These are phyloP conservation scores for Tachina lurida DNA, from an alignment of 2,888 invertebrate species.

Conservation along the genomic window DNA sequence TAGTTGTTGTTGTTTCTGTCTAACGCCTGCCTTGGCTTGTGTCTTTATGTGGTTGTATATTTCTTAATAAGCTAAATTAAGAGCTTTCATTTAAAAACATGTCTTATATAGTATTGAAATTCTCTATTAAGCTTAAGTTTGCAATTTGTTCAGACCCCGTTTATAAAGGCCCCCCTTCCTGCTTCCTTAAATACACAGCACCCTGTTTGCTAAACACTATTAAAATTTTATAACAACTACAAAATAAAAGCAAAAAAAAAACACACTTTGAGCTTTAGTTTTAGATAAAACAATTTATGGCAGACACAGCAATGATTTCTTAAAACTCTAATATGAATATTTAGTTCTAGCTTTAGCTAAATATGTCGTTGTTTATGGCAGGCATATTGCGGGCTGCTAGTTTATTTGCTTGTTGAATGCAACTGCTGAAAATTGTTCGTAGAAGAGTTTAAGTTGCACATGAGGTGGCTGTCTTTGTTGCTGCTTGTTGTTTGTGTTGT, in stretches of 20 bases:
- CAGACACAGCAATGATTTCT: slow-evolving; percentile 41
- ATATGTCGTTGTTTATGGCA: slow-evolving; percentile 67
- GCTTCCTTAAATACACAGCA: neutral
- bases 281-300: slow-evolving; percentile 37
- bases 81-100: too few relatives aligned
- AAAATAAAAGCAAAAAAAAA: slow-evolving; percentile 9
- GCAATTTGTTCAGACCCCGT: too few relatives aligned
- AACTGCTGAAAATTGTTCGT: slow-evolving; percentile 25
- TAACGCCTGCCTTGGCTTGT: too few relatives aligned
- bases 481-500: slow-evolving; percentile 30
- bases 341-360: slow-evolving; percentile 63
- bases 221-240: slow-evolving; percentile 53
- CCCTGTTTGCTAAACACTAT: slow-evolving; percentile 35
- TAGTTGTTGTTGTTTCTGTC: too few relatives aligned
- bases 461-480: slow-evolving; percentile 8
- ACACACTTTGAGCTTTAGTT: slow-evolving; percentile 7
- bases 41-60: too few relatives aligned
- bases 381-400: slow-evolving; percentile 52
- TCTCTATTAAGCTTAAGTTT: too few relatives aligned
- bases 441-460: neutral
- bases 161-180: neutral
- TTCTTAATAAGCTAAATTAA: too few relatives aligned
- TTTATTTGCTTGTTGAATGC: slow-evolving; percentile 46
- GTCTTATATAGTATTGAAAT: too few relatives aligned
- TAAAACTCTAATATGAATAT: slow-evolving; percentile 58